Evolutionary conservation across 1,140 invertebrate genomes (phyloP), one percentile per base, ranked within the genome.

Genomic region (Portunus trituberculatus): DNA sequence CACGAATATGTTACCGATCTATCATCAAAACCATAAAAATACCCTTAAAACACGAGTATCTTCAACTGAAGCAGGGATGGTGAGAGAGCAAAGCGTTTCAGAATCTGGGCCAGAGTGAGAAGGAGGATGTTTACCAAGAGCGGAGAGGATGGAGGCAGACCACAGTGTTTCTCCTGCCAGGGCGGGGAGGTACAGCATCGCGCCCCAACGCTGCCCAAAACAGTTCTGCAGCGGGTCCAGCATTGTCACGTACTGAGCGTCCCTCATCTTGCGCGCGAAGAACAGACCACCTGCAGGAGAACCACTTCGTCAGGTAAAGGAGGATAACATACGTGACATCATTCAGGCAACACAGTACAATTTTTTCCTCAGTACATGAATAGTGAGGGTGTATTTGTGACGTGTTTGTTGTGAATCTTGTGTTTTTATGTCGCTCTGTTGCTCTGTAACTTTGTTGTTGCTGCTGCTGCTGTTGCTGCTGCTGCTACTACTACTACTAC

Each of bases 131-230:
- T 97, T 97, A 97, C 98, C 98, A 20, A 98, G 97, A 90, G 98
- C 98, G 84, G 98, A 98, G 29, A 98, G 97, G 91, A 98, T 98
- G 29, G 98, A 98, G 0, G 97, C 98, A 20, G 97, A 97, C 98
- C 98, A 98, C 97, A 98, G 98, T 31, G 98, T 97, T 97, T 98
- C 98, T 25, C 98, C 98, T 91, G 98, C 97, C 6, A 98, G 97
- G 52, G 98, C 98, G 16, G 98, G 98, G 46, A 98, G 97, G 96
- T 98, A 98, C 92, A 98, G 97, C 45, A 98, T 97, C 0, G 98
- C 98, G 48, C 98, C 98, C 97, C 98, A 98, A 67, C 98, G 97
- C 96, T 98, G 97, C 20, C 98, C 98, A 96, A 98, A 98, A 96
- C 97, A 98, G 91, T 98, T 97, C 97, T 98, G 98, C 97, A 98